These are phyloP conservation scores for Temnothorax longispinosus DNA, from an alignment of 1,140 invertebrate species.

Conservation along the genomic window DNA sequence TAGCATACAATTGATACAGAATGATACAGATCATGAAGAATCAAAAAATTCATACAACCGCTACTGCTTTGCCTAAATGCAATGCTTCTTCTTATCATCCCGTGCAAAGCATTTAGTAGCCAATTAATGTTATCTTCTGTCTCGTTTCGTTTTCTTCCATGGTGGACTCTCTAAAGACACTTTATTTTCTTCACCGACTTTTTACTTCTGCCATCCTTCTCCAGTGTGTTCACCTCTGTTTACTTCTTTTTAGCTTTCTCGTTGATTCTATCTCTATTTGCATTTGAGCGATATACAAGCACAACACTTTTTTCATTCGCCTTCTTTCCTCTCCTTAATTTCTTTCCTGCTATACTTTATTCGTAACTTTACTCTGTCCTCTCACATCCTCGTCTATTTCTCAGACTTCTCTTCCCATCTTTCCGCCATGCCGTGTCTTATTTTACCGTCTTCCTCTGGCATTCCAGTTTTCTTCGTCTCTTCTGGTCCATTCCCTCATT, in stretches of 20 bases:
- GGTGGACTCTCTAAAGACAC: not conserved
- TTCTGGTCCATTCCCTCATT: slow-evolving; percentile 9
- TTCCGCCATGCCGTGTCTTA: slow-evolving; percentile 16
- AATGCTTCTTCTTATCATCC: not conserved
- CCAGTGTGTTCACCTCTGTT: not conserved
- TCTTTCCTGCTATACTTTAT: slow-evolving; percentile 34
- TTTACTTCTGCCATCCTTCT: not conserved
- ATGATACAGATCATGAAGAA: not conserved
- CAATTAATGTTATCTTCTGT: not conserved
- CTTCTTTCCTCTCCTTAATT: not conserved
- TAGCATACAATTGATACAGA: not conserved
- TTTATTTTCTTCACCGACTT: not conserved
- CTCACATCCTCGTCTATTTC: not conserved
- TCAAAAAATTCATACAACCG: not conserved
- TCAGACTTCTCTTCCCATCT: slow-evolving; percentile 20
- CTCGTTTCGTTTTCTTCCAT: not conserved
- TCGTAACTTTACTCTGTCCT: not conserved
- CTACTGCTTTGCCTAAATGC: not conserved
- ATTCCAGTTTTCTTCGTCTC: slow-evolving; percentile 35
- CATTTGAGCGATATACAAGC: not conserved
- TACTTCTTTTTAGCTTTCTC: not conserved
- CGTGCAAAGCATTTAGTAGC: not conserved
- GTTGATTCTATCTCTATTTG: not conserved
- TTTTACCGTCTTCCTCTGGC: not conserved
- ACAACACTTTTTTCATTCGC: not conserved